These are phyloP conservation scores for Macrobrachium rosenbergii DNA, from an alignment of 1,140 invertebrate genomes.

Conservation along the genomic window DNA sequence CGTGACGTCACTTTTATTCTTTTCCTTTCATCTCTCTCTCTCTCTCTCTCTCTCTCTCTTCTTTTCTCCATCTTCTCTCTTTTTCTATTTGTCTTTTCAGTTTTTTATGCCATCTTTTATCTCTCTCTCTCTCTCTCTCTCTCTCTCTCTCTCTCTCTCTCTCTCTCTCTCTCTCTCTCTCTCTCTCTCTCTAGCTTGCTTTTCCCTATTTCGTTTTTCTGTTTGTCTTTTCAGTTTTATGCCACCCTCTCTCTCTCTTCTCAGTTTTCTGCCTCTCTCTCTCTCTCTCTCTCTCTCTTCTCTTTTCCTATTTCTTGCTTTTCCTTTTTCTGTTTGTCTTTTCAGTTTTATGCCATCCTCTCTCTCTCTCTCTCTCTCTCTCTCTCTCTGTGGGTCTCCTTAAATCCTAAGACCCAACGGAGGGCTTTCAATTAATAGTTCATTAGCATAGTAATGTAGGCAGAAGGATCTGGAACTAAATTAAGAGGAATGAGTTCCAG, in stretches of 20 bases:
- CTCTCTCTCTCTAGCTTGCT: neutral
- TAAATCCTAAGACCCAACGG: no score
- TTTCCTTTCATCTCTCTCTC: neutral
- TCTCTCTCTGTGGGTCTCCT: no score
- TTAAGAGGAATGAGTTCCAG: no score
- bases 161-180: neutral
- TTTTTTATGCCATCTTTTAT: neutral
- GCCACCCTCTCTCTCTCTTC: neutral
- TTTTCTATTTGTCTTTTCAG: neutral
- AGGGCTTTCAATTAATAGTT: no score
- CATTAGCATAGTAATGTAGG: no score
- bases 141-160: neutral
- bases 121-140: neutral
- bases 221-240: neutral
- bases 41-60: neutral
- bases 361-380: no score
- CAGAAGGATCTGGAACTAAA: no score
- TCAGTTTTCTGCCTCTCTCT: neutral
- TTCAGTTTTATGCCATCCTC: no score
- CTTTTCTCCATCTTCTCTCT: neutral
- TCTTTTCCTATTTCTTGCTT: conserved; percentile 2
- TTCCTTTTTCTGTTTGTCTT: neutral
- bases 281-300: neutral
- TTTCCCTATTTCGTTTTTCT: neutral
- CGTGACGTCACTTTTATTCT: neutral